Conservation (phyloP, 23 tunicate species). For the Trididemnum miniatum region DNA sequence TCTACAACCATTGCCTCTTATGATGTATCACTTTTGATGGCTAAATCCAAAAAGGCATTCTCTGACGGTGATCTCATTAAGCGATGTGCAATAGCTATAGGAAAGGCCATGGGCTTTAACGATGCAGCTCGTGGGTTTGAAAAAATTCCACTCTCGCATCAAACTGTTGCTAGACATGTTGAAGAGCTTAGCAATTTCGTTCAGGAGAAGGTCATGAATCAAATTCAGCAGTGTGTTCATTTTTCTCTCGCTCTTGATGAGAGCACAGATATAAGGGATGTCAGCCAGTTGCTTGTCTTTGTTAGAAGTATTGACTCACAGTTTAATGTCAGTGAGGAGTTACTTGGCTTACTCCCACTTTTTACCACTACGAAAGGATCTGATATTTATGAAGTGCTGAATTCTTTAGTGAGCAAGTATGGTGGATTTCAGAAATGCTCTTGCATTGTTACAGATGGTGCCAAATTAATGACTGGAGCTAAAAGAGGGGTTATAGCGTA, state of each 20-base stretch:
- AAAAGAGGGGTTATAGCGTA: neutral
- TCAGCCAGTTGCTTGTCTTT: conserved; percentile 10
- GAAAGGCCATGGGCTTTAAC: neutral
- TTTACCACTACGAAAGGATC: neutral
- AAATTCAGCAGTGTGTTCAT: neutral
- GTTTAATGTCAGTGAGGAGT: conserved; percentile 1
- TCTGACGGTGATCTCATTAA: neutral
- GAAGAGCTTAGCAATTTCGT: neutral
- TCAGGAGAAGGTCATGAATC: neutral
- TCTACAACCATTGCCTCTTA: neutral
- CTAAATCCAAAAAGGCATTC: conserved; percentile 7
- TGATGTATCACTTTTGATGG: neutral
- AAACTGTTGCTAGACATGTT: conserved; percentile 13
- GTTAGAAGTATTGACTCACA: neutral
- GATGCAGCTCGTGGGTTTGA: neutral
- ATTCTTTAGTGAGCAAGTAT: too few species aligned
- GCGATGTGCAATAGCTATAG: neutral
- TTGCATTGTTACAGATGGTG: neutral
- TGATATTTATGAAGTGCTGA: neutral
- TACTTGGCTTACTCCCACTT: conserved; percentile 5
- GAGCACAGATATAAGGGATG: neutral
- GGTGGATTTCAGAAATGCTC: too few species aligned
- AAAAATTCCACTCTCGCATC: conserved; percentile 7
- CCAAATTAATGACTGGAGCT: neutral
- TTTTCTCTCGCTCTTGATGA: conserved; percentile 14